Percentiles rank a stretch among this genome's conserved stretches.
Evolutionary conservation across 23 tunicate genomes (phyloP).

Genomic region (Pegea sp.): DNA sequence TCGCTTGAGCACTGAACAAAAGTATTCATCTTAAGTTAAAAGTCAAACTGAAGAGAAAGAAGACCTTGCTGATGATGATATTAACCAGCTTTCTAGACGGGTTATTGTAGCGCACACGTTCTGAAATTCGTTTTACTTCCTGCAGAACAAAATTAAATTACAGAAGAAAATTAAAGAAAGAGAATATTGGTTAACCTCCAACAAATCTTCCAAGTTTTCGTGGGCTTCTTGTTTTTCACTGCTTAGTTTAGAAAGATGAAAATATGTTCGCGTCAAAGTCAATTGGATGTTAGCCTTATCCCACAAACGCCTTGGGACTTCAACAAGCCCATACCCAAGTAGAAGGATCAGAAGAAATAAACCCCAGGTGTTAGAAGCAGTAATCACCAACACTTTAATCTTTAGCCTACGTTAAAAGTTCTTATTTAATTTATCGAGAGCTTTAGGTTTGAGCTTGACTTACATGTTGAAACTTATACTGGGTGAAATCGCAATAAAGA

Average conservation of each 20-base stretch:
- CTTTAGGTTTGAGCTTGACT: too few relatives aligned
- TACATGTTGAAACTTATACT: too few relatives aligned
- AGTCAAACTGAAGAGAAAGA: neutral
- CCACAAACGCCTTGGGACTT: constrained; percentile 86
- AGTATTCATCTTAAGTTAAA: too few relatives aligned
- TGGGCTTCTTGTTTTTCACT: constrained; percentile 94
- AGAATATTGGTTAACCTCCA: constrained; percentile 12
- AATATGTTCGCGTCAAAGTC: constrained; percentile 28
- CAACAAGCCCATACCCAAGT: constrained; percentile 99
- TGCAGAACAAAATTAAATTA: constrained; percentile 4
- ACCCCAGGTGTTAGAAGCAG: constrained; percentile 98
- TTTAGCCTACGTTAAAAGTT: too few relatives aligned
- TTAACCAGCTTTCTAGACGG: constrained; percentile 46
- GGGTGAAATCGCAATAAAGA: constrained; percentile 59
- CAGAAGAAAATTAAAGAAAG: neutral
- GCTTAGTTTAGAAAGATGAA: constrained; percentile 85
- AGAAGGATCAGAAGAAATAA: constrained; percentile 78
- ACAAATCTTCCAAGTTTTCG: constrained; percentile 71
- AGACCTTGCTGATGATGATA: constrained; percentile 53
- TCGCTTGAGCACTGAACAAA: constrained; percentile 46
- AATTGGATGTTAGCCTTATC: constrained; percentile 22
- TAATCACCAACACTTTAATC: constrained; percentile 65
- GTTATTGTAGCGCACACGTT: constrained; percentile 50
- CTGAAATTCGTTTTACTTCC: constrained; percentile 39
- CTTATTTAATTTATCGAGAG: too few relatives aligned